phyloP scores from a whole-genome alignment of 2,797 vertebrate genomes.

The Micropoecilia bifurca region DNA sequence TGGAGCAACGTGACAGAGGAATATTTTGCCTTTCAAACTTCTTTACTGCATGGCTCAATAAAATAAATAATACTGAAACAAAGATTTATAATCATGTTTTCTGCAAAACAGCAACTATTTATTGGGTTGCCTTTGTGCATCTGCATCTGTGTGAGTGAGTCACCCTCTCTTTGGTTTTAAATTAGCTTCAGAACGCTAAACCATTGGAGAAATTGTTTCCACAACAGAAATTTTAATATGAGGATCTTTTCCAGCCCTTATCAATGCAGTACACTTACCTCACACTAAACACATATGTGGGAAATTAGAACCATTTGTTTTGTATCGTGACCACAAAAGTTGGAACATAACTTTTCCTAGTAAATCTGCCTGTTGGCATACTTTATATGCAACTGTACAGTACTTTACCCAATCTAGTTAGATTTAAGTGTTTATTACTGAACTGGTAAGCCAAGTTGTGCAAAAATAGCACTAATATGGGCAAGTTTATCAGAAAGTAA shows the following conservation, averaged over 20 bases:
- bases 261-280: background rate
- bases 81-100: background rate
- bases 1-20: background rate
- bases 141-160: background rate
- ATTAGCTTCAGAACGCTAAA: background rate
- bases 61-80: background rate
- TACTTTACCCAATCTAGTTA: background rate
- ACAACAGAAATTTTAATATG: background rate
- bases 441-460: background rate
- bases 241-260: background rate
- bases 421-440: background rate
- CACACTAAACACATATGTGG: background rate
- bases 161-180: background rate
- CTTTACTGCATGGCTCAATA: background rate
- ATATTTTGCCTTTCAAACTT: background rate
- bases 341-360: background rate
- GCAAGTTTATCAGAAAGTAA: background rate
- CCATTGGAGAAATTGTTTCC: background rate
- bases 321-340: background rate
- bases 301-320: background rate
- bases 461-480: background rate
- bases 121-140: background rate
- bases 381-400: background rate
- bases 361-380: background rate
- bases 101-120: constrained; percentile 4